These are phyloP conservation scores for Trichogramma pretiosum DNA, from an alignment of 1,140 invertebrate genomes.

Conservation along the genomic window DNA sequence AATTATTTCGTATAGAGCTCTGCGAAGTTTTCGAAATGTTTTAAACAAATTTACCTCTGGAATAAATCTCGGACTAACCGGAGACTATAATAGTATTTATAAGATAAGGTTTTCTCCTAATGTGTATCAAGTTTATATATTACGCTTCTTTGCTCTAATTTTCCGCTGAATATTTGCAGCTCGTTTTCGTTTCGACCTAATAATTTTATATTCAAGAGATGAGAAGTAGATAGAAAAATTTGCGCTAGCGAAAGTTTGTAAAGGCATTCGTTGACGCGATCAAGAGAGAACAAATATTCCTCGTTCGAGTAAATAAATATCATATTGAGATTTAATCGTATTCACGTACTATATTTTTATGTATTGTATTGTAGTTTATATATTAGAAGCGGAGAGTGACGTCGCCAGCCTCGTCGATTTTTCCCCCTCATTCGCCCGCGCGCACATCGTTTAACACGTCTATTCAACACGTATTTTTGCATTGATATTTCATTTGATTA, in stretches of 20 bases:
- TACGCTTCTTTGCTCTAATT: too few species aligned
- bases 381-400: slow-evolving; percentile 8
- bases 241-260: slow-evolving; percentile 7
- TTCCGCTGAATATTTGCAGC: too few species aligned
- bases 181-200: too few species aligned
- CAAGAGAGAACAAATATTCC: neutral
- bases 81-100: too few species aligned
- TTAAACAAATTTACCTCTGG: too few species aligned
- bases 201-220: slow-evolving; percentile 6
- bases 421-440: slow-evolving; percentile 3
- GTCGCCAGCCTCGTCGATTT: slow-evolving; percentile 10
- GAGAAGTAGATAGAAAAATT: slow-evolving; percentile 16
- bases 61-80: too few species aligned
- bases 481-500: slow-evolving; percentile 2
- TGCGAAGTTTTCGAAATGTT: too few species aligned
- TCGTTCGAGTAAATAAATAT: slow-evolving; percentile 8
- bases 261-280: slow-evolving; percentile 16
- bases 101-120: too few species aligned
- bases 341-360: too few species aligned
- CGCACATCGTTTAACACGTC: neutral
- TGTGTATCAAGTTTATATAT: too few species aligned
- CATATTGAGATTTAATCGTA: neutral
- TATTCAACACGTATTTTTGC: neutral
- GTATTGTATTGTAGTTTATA: neutral
- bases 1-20: too few species aligned